phyloP scores from a whole-genome alignment of 1,140 invertebrate genomes.

The Drosophila bifasciata region DNA sequence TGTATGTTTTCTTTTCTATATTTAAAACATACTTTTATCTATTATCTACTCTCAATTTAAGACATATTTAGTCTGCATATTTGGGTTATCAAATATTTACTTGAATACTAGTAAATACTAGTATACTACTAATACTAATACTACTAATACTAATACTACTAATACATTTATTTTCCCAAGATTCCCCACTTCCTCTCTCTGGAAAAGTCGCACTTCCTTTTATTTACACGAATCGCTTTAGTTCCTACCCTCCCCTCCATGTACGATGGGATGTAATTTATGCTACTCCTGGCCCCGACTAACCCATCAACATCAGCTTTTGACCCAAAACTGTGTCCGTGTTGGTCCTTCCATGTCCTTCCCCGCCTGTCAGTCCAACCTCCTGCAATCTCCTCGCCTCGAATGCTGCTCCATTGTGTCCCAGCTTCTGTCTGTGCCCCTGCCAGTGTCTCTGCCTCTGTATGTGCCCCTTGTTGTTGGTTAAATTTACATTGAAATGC shows the following conservation, averaged over 20 bases:
- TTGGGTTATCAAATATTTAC: no score
- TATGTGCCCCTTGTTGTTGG: constrained; percentile 60
- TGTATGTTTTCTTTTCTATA: no score
- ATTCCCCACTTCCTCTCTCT: no score
- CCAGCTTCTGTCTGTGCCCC: no score
- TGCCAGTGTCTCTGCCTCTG: constrained; percentile 12
- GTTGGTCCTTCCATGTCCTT: not conserved
- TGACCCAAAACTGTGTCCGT: constrained; percentile 10
- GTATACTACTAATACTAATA: no score
- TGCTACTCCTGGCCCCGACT: constrained; percentile 23
- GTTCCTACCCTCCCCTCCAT: constrained; percentile 6
- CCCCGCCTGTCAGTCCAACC: not conserved
- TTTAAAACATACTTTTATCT: no score
- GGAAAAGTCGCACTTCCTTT: constrained; percentile 1
- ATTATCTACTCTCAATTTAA: no score
- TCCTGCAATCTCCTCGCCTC: not conserved
- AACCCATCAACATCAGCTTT: constrained; percentile 29
- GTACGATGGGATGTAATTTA: constrained; percentile 31
- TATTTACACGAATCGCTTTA: constrained; percentile 13
- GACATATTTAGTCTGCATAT: no score
- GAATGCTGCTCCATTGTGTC: not conserved
- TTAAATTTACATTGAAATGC: constrained; percentile 83
- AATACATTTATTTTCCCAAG: no score
- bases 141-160: no score
- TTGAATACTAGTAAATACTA: no score